A percentile compares a stretch with the other conserved stretches of the same genome.
phyloP scores from a whole-genome alignment of 2,797 vertebrate genomes.

The Falco rusticolus region DNA sequence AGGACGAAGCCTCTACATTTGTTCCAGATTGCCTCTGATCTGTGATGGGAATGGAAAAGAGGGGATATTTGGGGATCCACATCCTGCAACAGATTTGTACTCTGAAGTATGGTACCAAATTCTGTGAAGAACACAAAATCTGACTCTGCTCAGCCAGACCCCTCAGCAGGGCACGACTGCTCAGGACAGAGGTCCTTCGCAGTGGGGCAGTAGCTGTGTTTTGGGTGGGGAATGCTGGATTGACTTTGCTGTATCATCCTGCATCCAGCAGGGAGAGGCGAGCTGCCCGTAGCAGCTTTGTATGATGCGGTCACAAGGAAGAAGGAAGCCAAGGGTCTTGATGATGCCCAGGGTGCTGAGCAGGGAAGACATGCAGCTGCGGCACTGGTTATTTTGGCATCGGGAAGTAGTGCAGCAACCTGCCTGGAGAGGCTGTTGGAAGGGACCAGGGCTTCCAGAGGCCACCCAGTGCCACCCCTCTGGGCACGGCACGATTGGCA shows the following conservation, averaged over 20 bases:
- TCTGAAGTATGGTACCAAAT: background rate
- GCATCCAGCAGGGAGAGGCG: background rate
- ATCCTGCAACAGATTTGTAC: background rate
- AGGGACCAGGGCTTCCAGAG: background rate
- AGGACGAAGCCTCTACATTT: rapidly evolving
- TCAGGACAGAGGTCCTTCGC: background rate
- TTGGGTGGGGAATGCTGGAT: too few species aligned
- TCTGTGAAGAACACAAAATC: background rate
- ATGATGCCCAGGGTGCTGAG: background rate
- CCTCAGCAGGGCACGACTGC: rapidly evolving
- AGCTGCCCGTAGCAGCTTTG: too few species aligned
- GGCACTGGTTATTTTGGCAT: background rate
- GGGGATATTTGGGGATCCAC: background rate
- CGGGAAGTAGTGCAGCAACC: too few species aligned
- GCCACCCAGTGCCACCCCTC: background rate
- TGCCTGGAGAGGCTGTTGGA: rapidly evolving
- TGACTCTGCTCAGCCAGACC: too few species aligned
- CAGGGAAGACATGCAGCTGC: background rate
- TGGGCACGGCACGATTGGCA: rapidly evolving
- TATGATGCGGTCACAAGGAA: rapidly evolving
- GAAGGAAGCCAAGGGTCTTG: background rate
- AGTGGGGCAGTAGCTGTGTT: too few species aligned
- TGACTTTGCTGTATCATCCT: background rate
- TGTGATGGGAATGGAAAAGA: background rate
- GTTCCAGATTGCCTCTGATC: background rate